Percentiles rank a stretch among this genome's conserved stretches.
Evolutionary conservation across 2,113 vertebrate species (phyloP).

Genomic region (Zapus hudsonius): DNA sequence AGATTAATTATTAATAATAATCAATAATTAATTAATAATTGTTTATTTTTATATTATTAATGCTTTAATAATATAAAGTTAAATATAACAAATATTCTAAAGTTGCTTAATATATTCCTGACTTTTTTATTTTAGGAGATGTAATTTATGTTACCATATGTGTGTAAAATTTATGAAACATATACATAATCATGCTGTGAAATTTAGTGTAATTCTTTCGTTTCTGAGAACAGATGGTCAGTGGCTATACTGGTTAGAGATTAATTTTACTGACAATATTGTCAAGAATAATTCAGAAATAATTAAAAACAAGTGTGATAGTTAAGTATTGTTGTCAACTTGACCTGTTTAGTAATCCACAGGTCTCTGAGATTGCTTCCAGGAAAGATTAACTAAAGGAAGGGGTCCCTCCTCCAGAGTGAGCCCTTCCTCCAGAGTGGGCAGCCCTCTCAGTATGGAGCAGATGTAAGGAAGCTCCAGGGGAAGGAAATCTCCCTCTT

Average conservation of each 20-base stretch:
- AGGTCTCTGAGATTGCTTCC: too few species aligned
- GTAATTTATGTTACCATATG: neutral
- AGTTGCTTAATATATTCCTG: neutral
- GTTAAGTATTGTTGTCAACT: too few species aligned
- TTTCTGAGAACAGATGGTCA: neutral
- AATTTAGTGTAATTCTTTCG: neutral
- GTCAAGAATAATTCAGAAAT: neutral
- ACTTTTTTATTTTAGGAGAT: neutral
- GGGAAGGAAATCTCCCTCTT: too few species aligned
- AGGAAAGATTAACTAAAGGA: too few species aligned
- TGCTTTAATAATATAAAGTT: neutral
- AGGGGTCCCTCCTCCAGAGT: too few species aligned
- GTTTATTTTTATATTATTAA: too few species aligned
- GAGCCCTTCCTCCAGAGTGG: too few species aligned
- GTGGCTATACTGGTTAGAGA: neutral
- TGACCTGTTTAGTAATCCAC: too few species aligned
- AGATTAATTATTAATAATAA: too few species aligned
- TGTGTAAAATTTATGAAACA: neutral
- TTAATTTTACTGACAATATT: neutral
- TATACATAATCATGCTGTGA: neutral
- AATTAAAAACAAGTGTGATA: neutral
- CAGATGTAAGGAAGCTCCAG: too few species aligned
- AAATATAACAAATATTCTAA: neutral
- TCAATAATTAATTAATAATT: too few species aligned
- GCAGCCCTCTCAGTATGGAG: too few species aligned